A percentile compares a stretch with the other conserved stretches of the same genome.
phyloP scores from a whole-genome alignment of 1,140 invertebrate genomes.

The Drosophila takahashii region DNA sequence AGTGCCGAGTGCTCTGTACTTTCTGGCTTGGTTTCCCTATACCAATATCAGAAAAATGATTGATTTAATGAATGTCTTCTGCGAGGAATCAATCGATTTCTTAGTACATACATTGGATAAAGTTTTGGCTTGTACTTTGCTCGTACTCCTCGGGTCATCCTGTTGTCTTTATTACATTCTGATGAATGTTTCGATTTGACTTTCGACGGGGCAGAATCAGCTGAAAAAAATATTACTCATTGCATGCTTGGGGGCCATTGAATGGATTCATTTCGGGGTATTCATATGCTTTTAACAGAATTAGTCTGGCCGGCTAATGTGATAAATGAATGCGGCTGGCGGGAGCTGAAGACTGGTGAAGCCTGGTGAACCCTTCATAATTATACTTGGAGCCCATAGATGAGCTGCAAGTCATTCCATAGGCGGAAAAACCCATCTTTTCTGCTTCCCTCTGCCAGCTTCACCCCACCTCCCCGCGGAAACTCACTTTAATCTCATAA shows the following conservation, averaged over 20 bases:
- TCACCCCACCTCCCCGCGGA: not conserved
- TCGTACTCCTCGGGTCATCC: not conserved
- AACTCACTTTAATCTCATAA: slow-evolving; percentile 70
- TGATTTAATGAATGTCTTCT: slow-evolving; percentile 10
- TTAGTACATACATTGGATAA: slow-evolving; percentile 7
- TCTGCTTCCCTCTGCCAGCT: not conserved
- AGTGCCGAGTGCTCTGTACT: slow-evolving; percentile 41
- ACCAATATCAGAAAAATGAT: slow-evolving; percentile 1
- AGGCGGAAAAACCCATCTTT: slow-evolving; percentile 23
- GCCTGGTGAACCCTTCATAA: slow-evolving; percentile 52
- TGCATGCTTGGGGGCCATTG: slow-evolving; percentile 46
- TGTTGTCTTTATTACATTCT: slow-evolving; percentile 51
- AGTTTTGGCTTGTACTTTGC: not conserved
- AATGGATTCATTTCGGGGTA: slow-evolving; percentile 45
- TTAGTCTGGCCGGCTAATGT: slow-evolving; percentile 67
- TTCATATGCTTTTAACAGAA: slow-evolving; percentile 68
- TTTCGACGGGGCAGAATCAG: too few relatives aligned
- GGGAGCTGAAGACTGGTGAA: slow-evolving; percentile 15
- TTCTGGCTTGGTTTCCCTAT: not conserved
- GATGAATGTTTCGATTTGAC: slow-evolving; percentile 50
- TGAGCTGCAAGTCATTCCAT: slow-evolving; percentile 42
- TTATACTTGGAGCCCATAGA: slow-evolving; percentile 38
- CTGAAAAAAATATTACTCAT: slow-evolving; percentile 23
- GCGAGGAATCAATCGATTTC: slow-evolving; percentile 14
- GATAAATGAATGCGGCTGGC: slow-evolving; percentile 52